A percentile compares a stretch with the other conserved stretches of the same genome.
These are phyloP conservation scores for Drepana arcuata DNA, from an alignment of 1,140 invertebrate species.

Conservation along the genomic window DNA sequence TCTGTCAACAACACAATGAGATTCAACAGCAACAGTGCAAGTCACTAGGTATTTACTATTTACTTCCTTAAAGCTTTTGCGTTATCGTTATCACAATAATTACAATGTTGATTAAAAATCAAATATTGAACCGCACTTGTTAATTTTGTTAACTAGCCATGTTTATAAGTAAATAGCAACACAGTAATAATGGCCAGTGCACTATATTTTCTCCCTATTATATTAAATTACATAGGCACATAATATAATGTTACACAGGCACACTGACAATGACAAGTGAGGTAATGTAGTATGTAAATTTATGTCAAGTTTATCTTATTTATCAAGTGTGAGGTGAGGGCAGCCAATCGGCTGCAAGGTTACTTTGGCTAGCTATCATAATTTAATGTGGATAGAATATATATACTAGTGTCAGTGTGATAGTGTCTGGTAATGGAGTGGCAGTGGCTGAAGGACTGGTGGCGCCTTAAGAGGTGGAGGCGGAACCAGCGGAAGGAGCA, in stretches of 20 bases:
- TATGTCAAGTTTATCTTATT: conserved; percentile 59
- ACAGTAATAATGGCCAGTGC: neutral
- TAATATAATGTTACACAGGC: conserved; percentile 21
- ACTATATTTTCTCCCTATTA: conserved; percentile 1
- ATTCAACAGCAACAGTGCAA: no score
- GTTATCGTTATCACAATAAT: no score
- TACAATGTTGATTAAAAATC: no score
- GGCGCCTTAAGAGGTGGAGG: conserved; percentile 79
- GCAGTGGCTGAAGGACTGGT: conserved; percentile 84
- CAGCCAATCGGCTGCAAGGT: conserved; percentile 43
- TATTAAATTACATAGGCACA: conserved; percentile 6
- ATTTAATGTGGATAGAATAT: conserved; percentile 34
- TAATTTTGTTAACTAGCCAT: no score
- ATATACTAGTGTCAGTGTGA: conserved; percentile 34
- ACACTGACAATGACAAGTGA: conserved; percentile 60
- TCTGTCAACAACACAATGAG: no score
- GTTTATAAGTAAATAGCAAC: neutral
- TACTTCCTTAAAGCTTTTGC: no score
- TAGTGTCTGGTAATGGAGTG: conserved; percentile 75
- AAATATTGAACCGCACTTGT: no score
- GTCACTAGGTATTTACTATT: no score
- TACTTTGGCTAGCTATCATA: conserved; percentile 16
- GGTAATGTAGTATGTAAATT: conserved; percentile 58
- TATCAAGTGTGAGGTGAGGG: conserved; percentile 38
- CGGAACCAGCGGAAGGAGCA: conserved; percentile 72